Base-by-base conservation (phyloP, 2,888 invertebrate species). In the Biston betularia region DNA sequence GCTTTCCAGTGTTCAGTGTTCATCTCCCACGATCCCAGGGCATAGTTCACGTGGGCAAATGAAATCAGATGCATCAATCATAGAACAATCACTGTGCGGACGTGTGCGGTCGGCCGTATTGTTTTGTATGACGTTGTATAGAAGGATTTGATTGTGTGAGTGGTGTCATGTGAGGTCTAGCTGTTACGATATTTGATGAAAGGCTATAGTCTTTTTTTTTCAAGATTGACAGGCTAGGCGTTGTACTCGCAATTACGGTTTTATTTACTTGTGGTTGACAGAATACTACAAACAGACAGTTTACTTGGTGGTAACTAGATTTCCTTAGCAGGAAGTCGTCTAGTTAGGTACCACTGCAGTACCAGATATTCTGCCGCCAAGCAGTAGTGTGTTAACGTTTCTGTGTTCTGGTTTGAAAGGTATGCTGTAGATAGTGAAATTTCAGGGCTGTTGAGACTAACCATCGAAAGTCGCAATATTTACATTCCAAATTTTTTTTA, bases 51-150 rank as follows among this genome's bases (percentile, higher is more conserved):
- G 75, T 82, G 81, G 76, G 81, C 84, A 84, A 84, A 86, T 84
- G 84, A 83, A 86, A 82, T 82, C 84, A 81, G 84, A 80, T 80
- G 83, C 82, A 86, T 86, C 86, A 85, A 86, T 86, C 86, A 86
- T 76, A 70, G 69, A 77, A 83, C 80, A 83, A 83, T 82, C 83
- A 79, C 71, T 70, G 75, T 68, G 77, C 73, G 68, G 75, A 75
- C 73, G 75, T 76, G 63, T 69, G 65, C 65, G 46, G 53, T 48
- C 24, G 55, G 63, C 67, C 57, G 71, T 68, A 78, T 78, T 77
- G 72, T 70, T 53, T 71, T 59, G 55, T 45, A 54, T 65, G 65
- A 60, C 68, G 66, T 55, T 15, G 46, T 44, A 58, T 66, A 53
- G 57, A 53, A 55, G 48, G 56, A 6, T 60, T 48, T 48, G 15